These are phyloP conservation scores for Pluvianellus socialis DNA, from an alignment of 2,113 vertebrate species.

Conservation along the genomic window DNA sequence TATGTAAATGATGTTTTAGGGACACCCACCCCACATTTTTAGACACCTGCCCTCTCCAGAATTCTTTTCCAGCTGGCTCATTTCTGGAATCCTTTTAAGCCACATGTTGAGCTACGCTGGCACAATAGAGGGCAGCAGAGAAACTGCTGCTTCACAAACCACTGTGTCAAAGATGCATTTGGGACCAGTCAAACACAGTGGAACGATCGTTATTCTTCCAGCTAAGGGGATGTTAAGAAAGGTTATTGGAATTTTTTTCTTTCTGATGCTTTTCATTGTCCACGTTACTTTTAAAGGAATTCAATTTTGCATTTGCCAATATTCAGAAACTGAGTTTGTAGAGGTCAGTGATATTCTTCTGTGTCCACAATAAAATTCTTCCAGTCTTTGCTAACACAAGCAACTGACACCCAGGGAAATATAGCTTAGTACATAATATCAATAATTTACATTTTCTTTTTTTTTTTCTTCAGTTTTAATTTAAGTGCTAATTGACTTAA, in stretches of 20 bases:
- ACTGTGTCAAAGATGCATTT: background rate
- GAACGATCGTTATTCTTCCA: background rate
- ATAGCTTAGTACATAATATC: background rate
- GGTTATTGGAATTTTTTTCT: background rate
- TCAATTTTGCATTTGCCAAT: background rate
- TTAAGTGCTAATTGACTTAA: background rate
- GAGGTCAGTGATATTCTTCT: background rate
- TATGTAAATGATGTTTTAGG: background rate
- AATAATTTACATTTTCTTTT: background rate
- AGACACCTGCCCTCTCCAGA: background rate
- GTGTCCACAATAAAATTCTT: background rate
- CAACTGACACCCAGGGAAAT: background rate
- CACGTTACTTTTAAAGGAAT: background rate
- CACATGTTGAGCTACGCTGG: background rate
- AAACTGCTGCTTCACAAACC: background rate
- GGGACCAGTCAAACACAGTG: background rate
- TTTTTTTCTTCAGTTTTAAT: background rate
- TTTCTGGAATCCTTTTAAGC: background rate
- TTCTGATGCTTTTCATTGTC: background rate
- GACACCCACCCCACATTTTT: background rate
- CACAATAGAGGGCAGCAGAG: background rate
- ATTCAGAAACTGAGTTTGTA: background rate
- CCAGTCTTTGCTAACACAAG: background rate
- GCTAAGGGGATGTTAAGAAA: background rate
- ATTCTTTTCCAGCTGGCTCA: background rate